Evolutionary conservation across 92 coral and sea anemone species (phyloP).

Genomic region (Palythoa caribaeorum): DNA sequence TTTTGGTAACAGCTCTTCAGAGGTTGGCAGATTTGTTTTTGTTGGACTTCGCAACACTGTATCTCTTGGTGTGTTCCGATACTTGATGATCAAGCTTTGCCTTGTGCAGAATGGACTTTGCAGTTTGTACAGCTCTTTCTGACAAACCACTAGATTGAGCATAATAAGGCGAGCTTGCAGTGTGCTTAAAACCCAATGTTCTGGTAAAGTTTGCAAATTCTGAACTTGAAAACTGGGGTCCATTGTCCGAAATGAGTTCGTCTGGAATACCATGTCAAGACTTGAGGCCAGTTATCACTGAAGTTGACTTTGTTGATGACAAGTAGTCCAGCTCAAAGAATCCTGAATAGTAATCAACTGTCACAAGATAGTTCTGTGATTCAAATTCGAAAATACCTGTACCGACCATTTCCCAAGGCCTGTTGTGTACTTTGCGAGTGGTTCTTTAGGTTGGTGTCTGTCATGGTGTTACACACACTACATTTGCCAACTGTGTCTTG

Average conservation of each 20-base stretch:
- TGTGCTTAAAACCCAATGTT: conserved; percentile 31
- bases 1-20: conserved; percentile 44
- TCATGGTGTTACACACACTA: conserved; percentile 43
- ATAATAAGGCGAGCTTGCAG: neutral
- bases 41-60: conserved; percentile 28
- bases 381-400: conserved; percentile 13
- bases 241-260: conserved; percentile 3
- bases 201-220: conserved; percentile 5
- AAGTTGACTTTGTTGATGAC: neutral
- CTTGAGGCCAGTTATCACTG: conserved; percentile 6
- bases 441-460: conserved; percentile 39
- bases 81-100: conserved; percentile 44
- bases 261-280: conserved; percentile 11
- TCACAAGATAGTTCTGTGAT: neutral
- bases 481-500: conserved; percentile 33
- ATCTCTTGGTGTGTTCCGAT: conserved; percentile 51
- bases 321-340: conserved; percentile 8
- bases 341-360: conserved; percentile 4
- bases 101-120: conserved; percentile 40
- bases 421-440: conserved; percentile 3
- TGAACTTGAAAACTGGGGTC: conserved; percentile 3
- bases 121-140: conserved; percentile 39
- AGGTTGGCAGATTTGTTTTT: conserved; percentile 42
- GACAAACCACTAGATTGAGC: conserved; percentile 46
- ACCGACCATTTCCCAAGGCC: conserved; percentile 37